phyloP scores from a whole-genome alignment of 2,113 vertebrate species.

The Syngnathus floridae region DNA sequence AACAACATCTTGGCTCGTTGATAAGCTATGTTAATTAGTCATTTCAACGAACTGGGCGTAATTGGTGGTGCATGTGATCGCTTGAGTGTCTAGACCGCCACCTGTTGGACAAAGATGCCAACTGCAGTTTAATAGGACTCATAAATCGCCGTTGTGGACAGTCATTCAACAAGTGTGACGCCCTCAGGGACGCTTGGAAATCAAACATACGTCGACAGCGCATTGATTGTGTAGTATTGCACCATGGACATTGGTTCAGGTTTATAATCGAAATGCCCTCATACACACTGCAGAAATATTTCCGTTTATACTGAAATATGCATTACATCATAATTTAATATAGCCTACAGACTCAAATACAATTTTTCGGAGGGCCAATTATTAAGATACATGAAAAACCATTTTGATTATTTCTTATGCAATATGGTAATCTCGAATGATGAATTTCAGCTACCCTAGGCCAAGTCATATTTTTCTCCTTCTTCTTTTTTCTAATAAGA shows the following conservation, averaged over 20 bases:
- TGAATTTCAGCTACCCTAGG: no score
- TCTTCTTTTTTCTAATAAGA: no score
- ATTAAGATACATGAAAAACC: not conserved
- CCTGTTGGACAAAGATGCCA: slow-evolving; percentile 33
- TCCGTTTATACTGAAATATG: not conserved
- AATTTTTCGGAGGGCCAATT: not conserved
- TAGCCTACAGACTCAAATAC: no score
- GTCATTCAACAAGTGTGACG: slow-evolving; percentile 13
- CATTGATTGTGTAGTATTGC: not conserved
- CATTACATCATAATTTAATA: no score
- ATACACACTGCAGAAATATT: not conserved
- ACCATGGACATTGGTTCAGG: not conserved
- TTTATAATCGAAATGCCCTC: not conserved
- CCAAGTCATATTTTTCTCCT: no score
- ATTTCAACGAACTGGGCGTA: not conserved
- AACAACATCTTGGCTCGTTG: no score
- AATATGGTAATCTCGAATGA: no score
- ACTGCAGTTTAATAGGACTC: slow-evolving; percentile 5
- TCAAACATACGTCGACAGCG: not conserved
- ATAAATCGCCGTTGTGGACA: not conserved
- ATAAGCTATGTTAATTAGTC: not conserved
- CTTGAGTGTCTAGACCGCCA: slow-evolving; percentile 27
- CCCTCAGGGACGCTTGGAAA: slow-evolving; percentile 9
- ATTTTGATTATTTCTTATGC: no score
- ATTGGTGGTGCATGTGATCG: not conserved